Conservation (phyloP, 92 coral and sea anemone genomes). For the Zoanthus sansibaricus region DNA sequence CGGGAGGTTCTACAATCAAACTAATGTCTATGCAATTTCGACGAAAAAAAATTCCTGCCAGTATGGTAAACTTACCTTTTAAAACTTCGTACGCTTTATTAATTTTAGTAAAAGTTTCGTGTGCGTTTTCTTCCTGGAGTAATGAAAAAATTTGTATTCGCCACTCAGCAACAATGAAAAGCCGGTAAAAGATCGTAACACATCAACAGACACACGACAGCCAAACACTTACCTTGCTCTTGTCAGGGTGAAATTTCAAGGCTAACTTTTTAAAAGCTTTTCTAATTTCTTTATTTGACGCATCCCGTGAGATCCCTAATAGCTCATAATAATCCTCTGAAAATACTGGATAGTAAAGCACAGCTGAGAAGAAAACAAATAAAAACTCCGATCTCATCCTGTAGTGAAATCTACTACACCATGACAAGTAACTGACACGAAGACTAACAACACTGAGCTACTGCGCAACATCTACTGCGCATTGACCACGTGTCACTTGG, state of each 20-base stretch:
- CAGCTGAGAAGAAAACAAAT: conserved; percentile 83
- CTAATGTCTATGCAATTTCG: not conserved
- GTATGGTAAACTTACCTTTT: conserved; percentile 72
- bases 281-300: conserved; percentile 91
- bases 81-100: conserved; percentile 95
- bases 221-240: conserved; percentile 76
- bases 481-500: conserved; percentile 72
- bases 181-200: conserved; percentile 11
- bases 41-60: not conserved
- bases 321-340: conserved; percentile 93
- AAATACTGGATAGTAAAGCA: conserved; percentile 77
- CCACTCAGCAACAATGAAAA: conserved; percentile 4
- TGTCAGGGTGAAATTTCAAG: conserved; percentile 90
- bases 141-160: conserved; percentile 9
- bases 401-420: not conserved
- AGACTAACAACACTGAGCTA: conserved; percentile 36
- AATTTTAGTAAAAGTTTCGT: conserved; percentile 83
- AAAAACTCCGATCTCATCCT: conserved; percentile 78
- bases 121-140: conserved; percentile 86
- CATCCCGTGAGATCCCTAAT: conserved; percentile 93
- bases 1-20: not conserved
- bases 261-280: conserved; percentile 96
- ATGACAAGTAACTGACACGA: conserved; percentile 46
- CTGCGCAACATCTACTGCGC: conserved; percentile 55
- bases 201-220: not conserved